phyloP scores from a whole-genome alignment of 2,888 invertebrate species.

The Drosophila kanekoi region DNA sequence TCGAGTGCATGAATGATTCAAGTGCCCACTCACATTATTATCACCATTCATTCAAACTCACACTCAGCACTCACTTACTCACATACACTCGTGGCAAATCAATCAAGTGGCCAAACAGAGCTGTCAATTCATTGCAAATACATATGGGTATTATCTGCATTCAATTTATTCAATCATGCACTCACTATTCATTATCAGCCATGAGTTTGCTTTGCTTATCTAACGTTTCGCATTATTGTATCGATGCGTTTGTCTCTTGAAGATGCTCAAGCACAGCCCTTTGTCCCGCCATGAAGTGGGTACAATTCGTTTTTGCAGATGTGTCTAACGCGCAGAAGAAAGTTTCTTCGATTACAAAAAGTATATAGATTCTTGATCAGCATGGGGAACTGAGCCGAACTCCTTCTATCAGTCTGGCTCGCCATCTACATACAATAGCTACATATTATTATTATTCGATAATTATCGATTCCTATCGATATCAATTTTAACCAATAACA shows the following conservation, averaged over 20 bases:
- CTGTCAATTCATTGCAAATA: constrained; percentile 32
- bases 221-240: background rate
- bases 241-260: background rate
- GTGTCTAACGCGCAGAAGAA: no score
- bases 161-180: constrained; percentile 15
- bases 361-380: no score
- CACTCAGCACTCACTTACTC: constrained; percentile 2
- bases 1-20: constrained; percentile 48
- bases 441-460: no score
- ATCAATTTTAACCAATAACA: no score
- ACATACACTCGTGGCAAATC: constrained; percentile 7
- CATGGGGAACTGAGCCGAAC: no score
- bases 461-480: no score
- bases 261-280: no score
- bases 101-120: constrained; percentile 25
- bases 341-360: no score
- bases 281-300: no score
- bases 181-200: background rate
- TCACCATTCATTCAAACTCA: constrained; percentile 27
- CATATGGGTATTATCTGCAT: constrained; percentile 8
- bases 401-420: no score
- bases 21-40: constrained; percentile 43
- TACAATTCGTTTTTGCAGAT: no score
- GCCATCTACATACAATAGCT: no score
- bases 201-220: constrained; percentile 3